Percentiles rank a stretch among this genome's conserved stretches.
Conservation (phyloP, 2,888 invertebrate genomes). For the Ommatoiulus sabulosus region DNA sequence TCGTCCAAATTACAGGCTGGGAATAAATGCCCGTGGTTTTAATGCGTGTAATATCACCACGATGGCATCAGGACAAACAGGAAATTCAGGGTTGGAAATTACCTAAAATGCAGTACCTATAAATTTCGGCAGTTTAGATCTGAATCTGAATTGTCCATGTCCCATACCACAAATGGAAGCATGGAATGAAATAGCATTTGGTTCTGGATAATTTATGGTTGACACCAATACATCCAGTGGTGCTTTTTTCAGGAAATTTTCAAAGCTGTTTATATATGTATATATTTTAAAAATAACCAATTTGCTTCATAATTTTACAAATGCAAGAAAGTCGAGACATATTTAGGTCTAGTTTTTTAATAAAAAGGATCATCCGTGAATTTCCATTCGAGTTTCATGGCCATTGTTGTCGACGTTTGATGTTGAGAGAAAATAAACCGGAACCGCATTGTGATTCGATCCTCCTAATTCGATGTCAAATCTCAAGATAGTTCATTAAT, state of each 20-base stretch:
- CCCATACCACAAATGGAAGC: conserved; percentile 4
- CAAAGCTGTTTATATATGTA: background rate
- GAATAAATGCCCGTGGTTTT: conserved; percentile 45
- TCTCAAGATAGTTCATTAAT: too few relatives aligned
- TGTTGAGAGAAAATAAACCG: too few relatives aligned
- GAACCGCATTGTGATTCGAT: too few relatives aligned
- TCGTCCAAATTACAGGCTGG: background rate
- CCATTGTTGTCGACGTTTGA: too few relatives aligned
- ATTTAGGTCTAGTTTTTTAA: background rate
- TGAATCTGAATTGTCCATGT: background rate
- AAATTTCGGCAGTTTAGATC: conserved; percentile 24
- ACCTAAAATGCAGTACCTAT: conserved; percentile 36
- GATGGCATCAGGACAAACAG: conserved; percentile 41
- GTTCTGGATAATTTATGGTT: background rate
- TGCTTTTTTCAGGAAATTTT: background rate
- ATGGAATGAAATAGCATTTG: background rate
- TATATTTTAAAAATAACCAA: background rate
- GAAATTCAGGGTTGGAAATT: conserved; percentile 45
- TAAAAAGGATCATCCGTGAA: background rate
- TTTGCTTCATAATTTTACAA: background rate
- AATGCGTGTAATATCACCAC: conserved; percentile 25
- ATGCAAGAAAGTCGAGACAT: background rate
- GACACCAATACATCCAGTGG: background rate
- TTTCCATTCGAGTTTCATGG: background rate
- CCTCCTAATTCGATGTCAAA: too few relatives aligned